These are phyloP conservation scores for Archocentrus centrarchus DNA, from an alignment of 2,113 vertebrate species.

Conservation along the genomic window DNA sequence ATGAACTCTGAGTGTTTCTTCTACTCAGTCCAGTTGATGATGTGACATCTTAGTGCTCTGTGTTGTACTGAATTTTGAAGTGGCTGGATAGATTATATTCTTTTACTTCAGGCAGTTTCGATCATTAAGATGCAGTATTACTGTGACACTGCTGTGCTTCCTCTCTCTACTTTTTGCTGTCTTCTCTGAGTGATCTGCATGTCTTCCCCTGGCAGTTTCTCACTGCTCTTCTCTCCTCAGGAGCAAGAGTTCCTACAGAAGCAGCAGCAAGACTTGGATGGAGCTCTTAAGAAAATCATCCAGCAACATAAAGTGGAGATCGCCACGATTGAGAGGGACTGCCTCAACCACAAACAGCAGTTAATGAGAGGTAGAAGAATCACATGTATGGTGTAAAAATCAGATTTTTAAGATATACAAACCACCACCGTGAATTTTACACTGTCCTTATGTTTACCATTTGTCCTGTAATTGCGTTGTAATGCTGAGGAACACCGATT, in stretches of 20 bases:
- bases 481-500: background rate
- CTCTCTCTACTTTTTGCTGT: slow-evolving; percentile 31
- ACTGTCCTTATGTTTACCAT: background rate
- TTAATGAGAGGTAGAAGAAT: slow-evolving; percentile 91
- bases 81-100: slow-evolving; percentile 30
- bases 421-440: background rate
- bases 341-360: slow-evolving; percentile 97
- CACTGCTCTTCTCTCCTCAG: slow-evolving; percentile 73
- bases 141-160: slow-evolving; percentile 4
- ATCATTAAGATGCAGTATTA: slow-evolving; percentile 7
- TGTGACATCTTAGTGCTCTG: slow-evolving; percentile 61
- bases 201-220: background rate
- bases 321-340: slow-evolving; percentile 95
- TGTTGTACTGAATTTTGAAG: slow-evolving; percentile 53
- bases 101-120: slow-evolving; percentile 20
- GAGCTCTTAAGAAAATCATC: slow-evolving; percentile 97
- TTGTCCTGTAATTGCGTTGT: background rate
- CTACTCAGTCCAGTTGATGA: slow-evolving; percentile 56
- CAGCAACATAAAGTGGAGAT: slow-evolving; percentile 97
- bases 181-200: slow-evolving; percentile 4
- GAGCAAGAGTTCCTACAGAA: slow-evolving; percentile 99
- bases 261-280: slow-evolving; percentile 97
- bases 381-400: background rate
- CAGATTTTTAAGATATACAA: background rate
- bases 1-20: slow-evolving; percentile 73